A percentile compares a stretch with the other conserved stretches of the same genome.
Evolutionary conservation across 2,888 invertebrate genomes (phyloP).

Genomic region (Hypolimnas misippus): DNA sequence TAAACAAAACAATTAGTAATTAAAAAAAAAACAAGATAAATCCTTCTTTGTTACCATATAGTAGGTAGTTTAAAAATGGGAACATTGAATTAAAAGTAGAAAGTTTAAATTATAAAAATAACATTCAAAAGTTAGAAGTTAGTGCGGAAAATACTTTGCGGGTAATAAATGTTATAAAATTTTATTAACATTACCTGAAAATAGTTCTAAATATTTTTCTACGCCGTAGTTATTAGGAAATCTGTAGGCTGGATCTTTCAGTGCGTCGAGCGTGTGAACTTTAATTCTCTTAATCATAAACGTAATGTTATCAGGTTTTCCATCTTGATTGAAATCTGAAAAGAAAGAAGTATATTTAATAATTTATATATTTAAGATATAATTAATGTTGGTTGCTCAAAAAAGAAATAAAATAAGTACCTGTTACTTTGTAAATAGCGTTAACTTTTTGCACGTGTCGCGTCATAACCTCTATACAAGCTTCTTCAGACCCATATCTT

Average conservation of each 20-base stretch:
- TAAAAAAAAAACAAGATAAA: neutral
- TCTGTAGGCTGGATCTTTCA: conserved; percentile 93
- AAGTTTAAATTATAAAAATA: no score
- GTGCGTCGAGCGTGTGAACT: conserved; percentile 93
- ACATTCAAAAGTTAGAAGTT: no score
- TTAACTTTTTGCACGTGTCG: conserved; percentile 97
- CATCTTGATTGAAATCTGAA: conserved; percentile 96
- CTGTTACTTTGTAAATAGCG: conserved; percentile 93
- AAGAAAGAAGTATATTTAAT: conserved; percentile 34
- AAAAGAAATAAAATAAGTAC: conserved; percentile 61
- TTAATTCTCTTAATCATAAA: conserved; percentile 98
- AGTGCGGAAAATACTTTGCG: neutral
- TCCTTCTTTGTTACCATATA: neutral
- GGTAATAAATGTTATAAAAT: neutral
- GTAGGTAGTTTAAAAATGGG: no score
- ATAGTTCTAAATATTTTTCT: conserved; percentile 98
- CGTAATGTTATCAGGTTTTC: conserved; percentile 95
- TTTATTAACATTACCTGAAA: conserved; percentile 88
- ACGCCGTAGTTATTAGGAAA: conserved; percentile 98
- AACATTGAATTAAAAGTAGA: no score
- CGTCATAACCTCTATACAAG: conserved; percentile 97
- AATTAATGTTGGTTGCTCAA: neutral
- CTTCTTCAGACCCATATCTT: conserved; percentile 96
- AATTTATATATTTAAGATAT: neutral
- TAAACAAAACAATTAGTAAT: neutral